phyloP scores from a whole-genome alignment of 2,797 vertebrate species.

The Megaceryle alcyon region DNA sequence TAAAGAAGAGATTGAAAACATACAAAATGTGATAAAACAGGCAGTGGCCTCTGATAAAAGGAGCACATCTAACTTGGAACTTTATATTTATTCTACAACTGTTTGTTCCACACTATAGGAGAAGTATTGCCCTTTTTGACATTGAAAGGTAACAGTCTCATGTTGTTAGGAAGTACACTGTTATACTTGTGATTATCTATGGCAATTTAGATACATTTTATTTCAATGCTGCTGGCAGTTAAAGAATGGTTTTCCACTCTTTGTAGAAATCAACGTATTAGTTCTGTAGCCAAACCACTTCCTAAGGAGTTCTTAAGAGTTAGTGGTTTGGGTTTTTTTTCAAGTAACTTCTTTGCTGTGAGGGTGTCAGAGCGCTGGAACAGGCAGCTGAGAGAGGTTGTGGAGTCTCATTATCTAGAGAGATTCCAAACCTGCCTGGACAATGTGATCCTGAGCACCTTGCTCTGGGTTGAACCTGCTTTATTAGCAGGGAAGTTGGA shows the following conservation, averaged over 20 bases:
- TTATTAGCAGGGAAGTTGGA: background rate
- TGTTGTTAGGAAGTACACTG: background rate
- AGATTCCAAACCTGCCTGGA: background rate
- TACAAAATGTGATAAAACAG: background rate
- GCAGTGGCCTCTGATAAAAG: background rate
- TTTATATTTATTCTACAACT: background rate
- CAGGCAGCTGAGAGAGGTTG: background rate
- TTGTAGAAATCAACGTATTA: background rate
- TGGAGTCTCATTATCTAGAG: background rate
- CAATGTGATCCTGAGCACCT: background rate
- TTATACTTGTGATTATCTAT: background rate
- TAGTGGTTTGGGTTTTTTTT: background rate
- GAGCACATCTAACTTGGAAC: background rate
- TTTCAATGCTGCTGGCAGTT: background rate
- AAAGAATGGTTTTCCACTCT: background rate
- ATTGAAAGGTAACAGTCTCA: background rate
- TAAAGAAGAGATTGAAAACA: background rate
- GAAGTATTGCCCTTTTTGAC: background rate
- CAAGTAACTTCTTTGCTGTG: background rate
- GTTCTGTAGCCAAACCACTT: background rate
- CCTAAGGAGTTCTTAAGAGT: background rate
- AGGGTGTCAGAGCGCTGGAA: background rate
- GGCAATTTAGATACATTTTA: background rate
- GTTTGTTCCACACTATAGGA: background rate
- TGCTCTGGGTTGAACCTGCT: background rate